A percentile compares a stretch with the other conserved stretches of the same genome.
These are phyloP conservation scores for Camponotus floridanus DNA, from an alignment of 1,140 invertebrate genomes.

Conservation along the genomic window DNA sequence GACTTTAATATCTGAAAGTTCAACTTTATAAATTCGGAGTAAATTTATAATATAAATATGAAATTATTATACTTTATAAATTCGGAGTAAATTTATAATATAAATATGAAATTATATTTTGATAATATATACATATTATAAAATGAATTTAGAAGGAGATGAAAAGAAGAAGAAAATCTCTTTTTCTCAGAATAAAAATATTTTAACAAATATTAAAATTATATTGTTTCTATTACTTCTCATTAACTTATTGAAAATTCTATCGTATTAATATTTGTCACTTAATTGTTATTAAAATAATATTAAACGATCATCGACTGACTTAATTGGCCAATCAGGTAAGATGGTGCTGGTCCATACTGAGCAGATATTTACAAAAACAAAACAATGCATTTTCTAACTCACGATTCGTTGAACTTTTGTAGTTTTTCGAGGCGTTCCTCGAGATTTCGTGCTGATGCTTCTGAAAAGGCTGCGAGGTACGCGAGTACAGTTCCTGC, in stretches of 20 bases:
- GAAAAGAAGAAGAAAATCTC: too few relatives aligned
- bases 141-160: neutral
- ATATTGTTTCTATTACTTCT: neutral
- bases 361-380: conserved; percentile 47
- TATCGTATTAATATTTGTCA: neutral
- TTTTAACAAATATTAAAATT: neutral
- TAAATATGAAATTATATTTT: neutral
- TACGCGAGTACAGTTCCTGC: conserved; percentile 88
- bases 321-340: neutral
- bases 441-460: conserved; percentile 87
- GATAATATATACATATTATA: neutral
- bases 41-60: neutral
- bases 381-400: conserved; percentile 71
- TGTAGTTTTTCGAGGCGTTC: conserved; percentile 87
- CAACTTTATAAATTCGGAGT: neutral
- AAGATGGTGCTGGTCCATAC: conserved; percentile 23
- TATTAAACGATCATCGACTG: neutral
- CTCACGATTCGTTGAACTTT: conserved; percentile 89
- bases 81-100: neutral
- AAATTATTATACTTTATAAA: neutral
- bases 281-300: neutral
- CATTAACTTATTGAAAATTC: neutral
- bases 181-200: too few relatives aligned
- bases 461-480: conserved; percentile 87
- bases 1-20: neutral